phyloP scores from a whole-genome alignment of 2,888 invertebrate genomes.

The Polylopha cassiicola region DNA sequence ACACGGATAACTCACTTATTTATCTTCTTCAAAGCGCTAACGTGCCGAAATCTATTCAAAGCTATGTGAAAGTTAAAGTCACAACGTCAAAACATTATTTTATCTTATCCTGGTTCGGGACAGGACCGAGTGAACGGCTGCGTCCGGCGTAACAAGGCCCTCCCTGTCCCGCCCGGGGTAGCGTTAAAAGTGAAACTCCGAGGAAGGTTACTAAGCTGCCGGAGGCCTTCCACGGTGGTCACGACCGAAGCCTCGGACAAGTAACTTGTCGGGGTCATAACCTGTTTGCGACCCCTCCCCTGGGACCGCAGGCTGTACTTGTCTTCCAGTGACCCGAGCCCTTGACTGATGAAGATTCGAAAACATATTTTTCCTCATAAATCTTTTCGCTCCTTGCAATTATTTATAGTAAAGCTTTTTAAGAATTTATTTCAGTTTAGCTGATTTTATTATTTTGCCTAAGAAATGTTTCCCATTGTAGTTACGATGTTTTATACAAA shows the following conservation, averaged over 20 bases:
- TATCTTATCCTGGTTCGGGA: constrained; percentile 71
- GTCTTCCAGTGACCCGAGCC: constrained; percentile 64
- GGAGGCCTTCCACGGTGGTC: constrained; percentile 53
- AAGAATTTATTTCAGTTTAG: background rate
- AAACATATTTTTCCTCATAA: constrained; percentile 11
- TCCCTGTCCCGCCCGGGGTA: constrained; percentile 29
- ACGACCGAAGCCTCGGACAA: constrained; percentile 64
- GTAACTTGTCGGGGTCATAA: constrained; percentile 77
- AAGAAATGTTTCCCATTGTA: no score
- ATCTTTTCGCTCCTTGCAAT: background rate
- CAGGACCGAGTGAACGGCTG: constrained; percentile 52
- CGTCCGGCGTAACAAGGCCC: constrained; percentile 42
- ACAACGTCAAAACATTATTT: constrained; percentile 59
- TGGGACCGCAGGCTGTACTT: constrained; percentile 57
- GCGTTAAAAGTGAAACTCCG: constrained; percentile 26
- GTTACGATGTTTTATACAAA: no score
- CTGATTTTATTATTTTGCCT: background rate
- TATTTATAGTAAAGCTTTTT: background rate
- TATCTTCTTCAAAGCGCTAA: no score
- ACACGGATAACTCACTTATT: no score
- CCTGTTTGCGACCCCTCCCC: constrained; percentile 76
- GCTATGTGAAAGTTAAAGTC: constrained; percentile 43
- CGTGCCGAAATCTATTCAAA: constrained; percentile 33
- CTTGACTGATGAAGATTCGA: constrained; percentile 23
- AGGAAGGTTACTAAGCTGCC: constrained; percentile 36